Evolutionary conservation across 2,888 invertebrate genomes (phyloP).

Genomic region (Nycteola revayana): DNA sequence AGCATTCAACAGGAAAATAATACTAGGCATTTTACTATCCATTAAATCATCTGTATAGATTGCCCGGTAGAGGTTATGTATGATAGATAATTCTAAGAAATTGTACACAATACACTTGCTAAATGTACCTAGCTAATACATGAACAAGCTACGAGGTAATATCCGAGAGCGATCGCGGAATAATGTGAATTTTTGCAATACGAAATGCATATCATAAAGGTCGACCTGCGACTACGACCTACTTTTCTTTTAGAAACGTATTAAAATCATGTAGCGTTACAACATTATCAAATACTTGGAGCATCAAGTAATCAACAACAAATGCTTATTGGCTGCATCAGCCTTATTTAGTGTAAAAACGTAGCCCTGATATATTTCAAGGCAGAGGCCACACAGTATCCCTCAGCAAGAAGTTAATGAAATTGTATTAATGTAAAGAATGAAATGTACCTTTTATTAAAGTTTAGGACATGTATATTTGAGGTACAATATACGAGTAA

Average conservation of each 20-base stretch:
- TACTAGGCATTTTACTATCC: too few species aligned
- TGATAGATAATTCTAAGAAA: conserved; percentile 10
- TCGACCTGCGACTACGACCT: conserved; percentile 21
- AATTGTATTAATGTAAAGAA: too few species aligned
- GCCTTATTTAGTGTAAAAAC: too few species aligned
- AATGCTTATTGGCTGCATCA: too few species aligned
- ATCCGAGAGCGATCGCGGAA: conserved; percentile 22
- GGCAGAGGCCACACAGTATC: not conserved
- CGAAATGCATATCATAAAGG: conserved; percentile 25
- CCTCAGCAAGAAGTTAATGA: not conserved
- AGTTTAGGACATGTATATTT: too few species aligned
- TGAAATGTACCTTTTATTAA: too few species aligned
- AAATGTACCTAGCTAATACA: conserved; percentile 22
- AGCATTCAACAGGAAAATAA: not conserved
- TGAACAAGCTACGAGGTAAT: conserved; percentile 13
- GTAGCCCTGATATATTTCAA: too few species aligned
- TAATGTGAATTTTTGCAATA: conserved; percentile 27
- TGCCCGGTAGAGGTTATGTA: not conserved
- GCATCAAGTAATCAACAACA: too few species aligned
- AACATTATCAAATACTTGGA: conserved; percentile 17
- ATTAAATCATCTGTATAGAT: too few species aligned
- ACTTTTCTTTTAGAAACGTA: conserved; percentile 19
- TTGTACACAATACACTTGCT: conserved; percentile 22
- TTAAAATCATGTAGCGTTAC: conserved; percentile 22
- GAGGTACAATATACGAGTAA: too few species aligned